Evolutionary conservation across 2,888 invertebrate species (phyloP), one percentile per base, ranked within the genome.

Genomic region (Tethea ocularis): DNA sequence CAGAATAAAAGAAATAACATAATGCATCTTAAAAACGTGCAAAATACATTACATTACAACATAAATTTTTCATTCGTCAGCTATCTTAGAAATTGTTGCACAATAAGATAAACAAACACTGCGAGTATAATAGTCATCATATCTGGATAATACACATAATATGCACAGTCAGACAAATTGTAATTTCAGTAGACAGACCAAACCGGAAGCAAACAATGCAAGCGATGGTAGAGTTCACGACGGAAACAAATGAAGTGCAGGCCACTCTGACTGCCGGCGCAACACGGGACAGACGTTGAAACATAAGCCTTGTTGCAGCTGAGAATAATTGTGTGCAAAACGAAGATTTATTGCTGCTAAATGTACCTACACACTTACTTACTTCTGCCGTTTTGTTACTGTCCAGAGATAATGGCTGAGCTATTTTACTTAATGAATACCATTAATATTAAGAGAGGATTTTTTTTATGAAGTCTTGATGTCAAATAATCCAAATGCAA

Each of bases 281-380:
- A 58, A 41, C 69, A 72, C 69, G 75, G 69, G 68, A 63, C 66
- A 72, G 79, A 82, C 85, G 82, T 77, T 83, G 83, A 81, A 85
- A 85, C 81, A 83, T 80, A 86, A 82, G 82, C 80, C 72, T 72
- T 77, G 69, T 68, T 68, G 66, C 70, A 77, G 79, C 75, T 73
- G 72, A 73, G 81, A 81, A 84, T 85, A 84, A 86, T 85, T 84
- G 83, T 83, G 77, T 74, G 75, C 77, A 77, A 78, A 84, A 83
- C 77, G 78, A 81, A 83, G 82, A 87, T 84, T 85, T 84, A 86
- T 67, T 67, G 72, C 72, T 74, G 70, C 70, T 68, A n/a, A 23
- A 52, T 52, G 52, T 52, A 23, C 23, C 52, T 26, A 24, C 38
- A 24, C 71, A 72, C 66, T 68, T 69, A 66, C 64, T 69, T 66